phyloP scores from a whole-genome alignment of 2,113 vertebrate species.

The Emberiza fucata region DNA sequence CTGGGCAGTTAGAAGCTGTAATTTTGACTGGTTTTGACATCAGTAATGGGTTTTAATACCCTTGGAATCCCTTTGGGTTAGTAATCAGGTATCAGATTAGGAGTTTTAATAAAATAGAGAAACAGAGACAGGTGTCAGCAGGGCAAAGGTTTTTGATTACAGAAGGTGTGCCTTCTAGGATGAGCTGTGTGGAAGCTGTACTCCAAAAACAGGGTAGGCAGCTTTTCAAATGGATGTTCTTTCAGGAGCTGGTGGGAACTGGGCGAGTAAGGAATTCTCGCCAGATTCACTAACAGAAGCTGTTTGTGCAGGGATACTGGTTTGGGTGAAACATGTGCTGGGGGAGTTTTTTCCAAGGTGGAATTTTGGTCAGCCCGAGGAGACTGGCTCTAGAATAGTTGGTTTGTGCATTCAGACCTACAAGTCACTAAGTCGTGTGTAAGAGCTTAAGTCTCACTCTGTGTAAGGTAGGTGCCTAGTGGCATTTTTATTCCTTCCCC shows the following conservation, averaged over 20 bases:
- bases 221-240: background rate
- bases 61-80: background rate
- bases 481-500: background rate
- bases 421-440: background rate
- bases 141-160: background rate
- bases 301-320: conserved; percentile 23
- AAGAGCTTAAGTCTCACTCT: background rate
- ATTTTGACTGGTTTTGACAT: background rate
- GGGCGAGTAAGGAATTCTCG: background rate
- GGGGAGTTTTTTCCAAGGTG: conserved; percentile 5
- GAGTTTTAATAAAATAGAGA: background rate
- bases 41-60: background rate
- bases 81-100: background rate
- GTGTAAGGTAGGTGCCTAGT: background rate
- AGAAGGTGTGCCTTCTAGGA: background rate
- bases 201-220: background rate
- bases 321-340: background rate
- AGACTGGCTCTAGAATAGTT: background rate
- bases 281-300: background rate
- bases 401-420: background rate
- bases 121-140: background rate
- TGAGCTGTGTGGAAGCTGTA: background rate
- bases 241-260: conserved; percentile 4
- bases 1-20: background rate
- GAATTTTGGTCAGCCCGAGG: background rate